Percentiles rank a stretch among this genome's conserved stretches.
phyloP scores from a whole-genome alignment of 1,140 invertebrate species.

The Penaeus vannamei region DNA sequence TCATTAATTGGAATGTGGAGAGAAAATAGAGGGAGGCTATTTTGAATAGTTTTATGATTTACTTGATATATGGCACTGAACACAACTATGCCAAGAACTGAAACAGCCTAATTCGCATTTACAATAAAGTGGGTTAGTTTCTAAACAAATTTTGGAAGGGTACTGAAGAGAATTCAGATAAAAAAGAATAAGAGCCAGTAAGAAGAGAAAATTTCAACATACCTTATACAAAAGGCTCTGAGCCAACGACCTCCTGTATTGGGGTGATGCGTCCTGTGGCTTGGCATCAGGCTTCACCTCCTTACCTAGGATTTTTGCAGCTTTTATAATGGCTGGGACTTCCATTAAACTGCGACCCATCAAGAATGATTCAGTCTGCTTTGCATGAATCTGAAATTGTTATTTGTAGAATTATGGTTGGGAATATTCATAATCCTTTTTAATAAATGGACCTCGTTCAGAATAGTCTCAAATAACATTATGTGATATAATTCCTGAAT shows the following conservation, averaged over 20 bases:
- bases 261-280: constrained; percentile 40
- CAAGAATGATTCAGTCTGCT: constrained; percentile 67
- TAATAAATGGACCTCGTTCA: too few relatives aligned
- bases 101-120: too few relatives aligned
- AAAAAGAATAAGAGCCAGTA: neutral
- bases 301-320: constrained; percentile 41
- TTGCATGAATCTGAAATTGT: constrained; percentile 67
- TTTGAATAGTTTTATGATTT: too few relatives aligned
- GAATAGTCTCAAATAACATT: too few relatives aligned
- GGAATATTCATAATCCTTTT: too few relatives aligned
- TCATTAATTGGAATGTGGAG: neutral
- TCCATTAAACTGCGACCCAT: constrained; percentile 61
- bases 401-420: too few relatives aligned
- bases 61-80: too few relatives aligned
- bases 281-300: constrained; percentile 61
- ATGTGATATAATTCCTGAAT: too few relatives aligned
- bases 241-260: constrained; percentile 64
- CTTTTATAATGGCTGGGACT: constrained; percentile 44
- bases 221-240: constrained; percentile 67
- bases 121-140: neutral
- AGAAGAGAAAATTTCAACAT: neutral
- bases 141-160: neutral
- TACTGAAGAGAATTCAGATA: neutral
- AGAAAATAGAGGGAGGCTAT: too few relatives aligned
- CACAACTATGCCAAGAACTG: too few relatives aligned